Percentiles rank a stretch among this genome's conserved stretches.
Conservation (phyloP, 2,797 vertebrate species). For the Takifugu ocellatus region DNA sequence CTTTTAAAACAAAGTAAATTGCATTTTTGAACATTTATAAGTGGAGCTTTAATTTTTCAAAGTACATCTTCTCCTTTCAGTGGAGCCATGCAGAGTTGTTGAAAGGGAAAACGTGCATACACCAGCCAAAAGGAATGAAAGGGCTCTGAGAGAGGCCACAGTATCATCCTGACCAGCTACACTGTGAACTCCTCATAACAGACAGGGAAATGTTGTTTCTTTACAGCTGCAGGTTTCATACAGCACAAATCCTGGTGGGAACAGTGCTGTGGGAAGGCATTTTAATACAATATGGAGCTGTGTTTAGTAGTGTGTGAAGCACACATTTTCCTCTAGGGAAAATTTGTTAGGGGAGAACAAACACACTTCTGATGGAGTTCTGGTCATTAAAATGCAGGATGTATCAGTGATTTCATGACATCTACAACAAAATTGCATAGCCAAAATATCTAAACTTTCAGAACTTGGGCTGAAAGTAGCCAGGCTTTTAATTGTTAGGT, state of each 20-base stretch:
- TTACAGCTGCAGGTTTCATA: conserved; percentile 1
- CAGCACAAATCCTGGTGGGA: conserved; percentile 3
- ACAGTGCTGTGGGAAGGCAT: neutral
- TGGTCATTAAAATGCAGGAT: conserved; percentile 61
- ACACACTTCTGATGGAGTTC: conserved; percentile 24
- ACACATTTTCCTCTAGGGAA: conserved; percentile 13
- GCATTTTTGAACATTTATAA: conserved; percentile 8
- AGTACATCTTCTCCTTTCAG: neutral
- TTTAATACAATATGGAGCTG: conserved; percentile 2
- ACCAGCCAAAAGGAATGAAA: conserved; percentile 26
- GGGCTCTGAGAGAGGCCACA: conserved; percentile 35
- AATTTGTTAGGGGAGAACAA: conserved; percentile 36
- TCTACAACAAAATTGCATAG: neutral
- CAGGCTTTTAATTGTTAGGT: neutral
- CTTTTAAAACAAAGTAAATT: neutral
- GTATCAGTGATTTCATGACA: conserved; percentile 54
- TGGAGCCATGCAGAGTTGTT: conserved; percentile 12
- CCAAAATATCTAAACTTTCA: conserved; percentile 5
- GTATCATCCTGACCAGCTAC: conserved; percentile 31
- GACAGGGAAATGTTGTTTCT: too few species aligned
- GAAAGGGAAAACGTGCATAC: conserved; percentile 37
- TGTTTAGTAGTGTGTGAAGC: conserved; percentile 28
- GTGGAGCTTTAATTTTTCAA: conserved; percentile 6
- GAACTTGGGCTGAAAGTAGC: neutral
- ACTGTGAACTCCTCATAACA: too few species aligned